These are phyloP conservation scores for Macrosiphum euphorbiae DNA, from an alignment of 2,888 invertebrate genomes.

Conservation along the genomic window DNA sequence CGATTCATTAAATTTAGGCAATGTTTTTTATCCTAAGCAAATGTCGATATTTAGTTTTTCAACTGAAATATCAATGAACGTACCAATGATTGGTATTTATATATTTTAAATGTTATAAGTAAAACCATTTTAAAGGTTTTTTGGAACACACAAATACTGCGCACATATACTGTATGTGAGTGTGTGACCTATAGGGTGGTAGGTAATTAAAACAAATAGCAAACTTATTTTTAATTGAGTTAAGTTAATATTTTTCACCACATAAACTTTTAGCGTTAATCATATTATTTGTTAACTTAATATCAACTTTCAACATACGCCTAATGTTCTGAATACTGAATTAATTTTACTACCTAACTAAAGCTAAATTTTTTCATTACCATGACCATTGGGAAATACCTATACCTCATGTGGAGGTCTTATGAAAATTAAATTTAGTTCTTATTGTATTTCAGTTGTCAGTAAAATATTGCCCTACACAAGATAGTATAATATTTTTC, in stretches of 20 bases:
- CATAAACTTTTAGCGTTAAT: too few species aligned
- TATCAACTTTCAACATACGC: not conserved
- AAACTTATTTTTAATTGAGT: too few species aligned
- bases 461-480: not conserved
- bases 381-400: not conserved
- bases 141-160: too few species aligned
- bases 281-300: not conserved
- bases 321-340: not conserved
- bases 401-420: not conserved
- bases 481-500: not conserved
- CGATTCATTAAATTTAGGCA: not conserved
- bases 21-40: not conserved
- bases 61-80: not conserved
- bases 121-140: too few species aligned
- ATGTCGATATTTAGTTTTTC: not conserved
- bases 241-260: too few species aligned
- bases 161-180: too few species aligned
- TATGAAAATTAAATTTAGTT: not conserved
- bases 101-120: too few species aligned
- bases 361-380: not conserved
- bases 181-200: not conserved
- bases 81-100: too few species aligned
- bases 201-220: not conserved
- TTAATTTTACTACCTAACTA: not conserved
- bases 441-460: not conserved